phyloP scores from a whole-genome alignment of 2,113 vertebrate genomes.

The Bambusicola thoracicus region DNA sequence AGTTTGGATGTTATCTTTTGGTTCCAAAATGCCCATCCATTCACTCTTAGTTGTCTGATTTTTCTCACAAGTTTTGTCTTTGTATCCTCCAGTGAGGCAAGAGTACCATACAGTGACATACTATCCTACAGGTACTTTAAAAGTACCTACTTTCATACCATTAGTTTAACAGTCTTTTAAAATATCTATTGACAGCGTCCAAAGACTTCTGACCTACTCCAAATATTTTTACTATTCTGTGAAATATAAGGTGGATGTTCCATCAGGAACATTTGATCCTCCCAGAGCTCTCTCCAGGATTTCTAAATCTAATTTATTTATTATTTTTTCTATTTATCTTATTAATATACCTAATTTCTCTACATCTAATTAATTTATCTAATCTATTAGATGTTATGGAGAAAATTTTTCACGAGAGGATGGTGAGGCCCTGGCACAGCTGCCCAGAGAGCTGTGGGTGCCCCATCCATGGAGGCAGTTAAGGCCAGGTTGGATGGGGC shows the following conservation, averaged over 20 bases:
- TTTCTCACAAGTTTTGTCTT: neutral
- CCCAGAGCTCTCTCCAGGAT: no score
- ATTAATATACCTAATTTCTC: no score
- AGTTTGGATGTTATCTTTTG: neutral
- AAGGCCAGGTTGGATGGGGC: no score
- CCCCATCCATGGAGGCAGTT: no score
- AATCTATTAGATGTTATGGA: no score
- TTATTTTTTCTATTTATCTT: no score
- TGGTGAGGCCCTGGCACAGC: no score
- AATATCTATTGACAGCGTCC: neutral
- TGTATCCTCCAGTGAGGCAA: neutral
- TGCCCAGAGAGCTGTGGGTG: no score
- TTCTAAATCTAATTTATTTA: no score
- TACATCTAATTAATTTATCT: no score
- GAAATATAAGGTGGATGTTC: neutral
- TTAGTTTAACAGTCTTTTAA: neutral
- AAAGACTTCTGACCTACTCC: neutral
- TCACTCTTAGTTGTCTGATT: neutral
- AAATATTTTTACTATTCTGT: neutral
- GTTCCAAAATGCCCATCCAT: neutral
- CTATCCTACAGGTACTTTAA: neutral
- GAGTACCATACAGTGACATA: neutral
- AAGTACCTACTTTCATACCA: neutral
- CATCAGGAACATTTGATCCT: neutral
- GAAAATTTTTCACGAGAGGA: no score